Conservation (phyloP, 2,888 invertebrate species). For the Cryptops parisi region DNA sequence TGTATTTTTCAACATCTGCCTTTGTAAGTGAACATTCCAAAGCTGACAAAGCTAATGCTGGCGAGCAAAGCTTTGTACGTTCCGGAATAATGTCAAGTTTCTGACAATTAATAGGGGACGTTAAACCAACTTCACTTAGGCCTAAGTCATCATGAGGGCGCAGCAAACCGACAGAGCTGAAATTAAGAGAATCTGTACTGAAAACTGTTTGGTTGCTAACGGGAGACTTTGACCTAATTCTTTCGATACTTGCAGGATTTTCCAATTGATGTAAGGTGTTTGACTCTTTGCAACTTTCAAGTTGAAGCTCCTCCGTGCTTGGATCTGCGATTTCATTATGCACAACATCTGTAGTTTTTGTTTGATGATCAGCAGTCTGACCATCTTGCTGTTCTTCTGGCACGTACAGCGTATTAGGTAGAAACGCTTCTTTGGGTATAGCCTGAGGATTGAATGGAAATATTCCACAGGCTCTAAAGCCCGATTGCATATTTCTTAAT, state of each 20-base stretch:
- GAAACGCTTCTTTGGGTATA: not conserved
- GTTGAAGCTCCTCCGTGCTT: too few relatives aligned
- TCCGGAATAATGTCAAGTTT: too few relatives aligned
- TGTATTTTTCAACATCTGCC: not conserved
- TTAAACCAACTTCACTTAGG: too few relatives aligned
- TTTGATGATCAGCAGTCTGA: not conserved
- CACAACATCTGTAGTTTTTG: not conserved
- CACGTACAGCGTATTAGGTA: not conserved
- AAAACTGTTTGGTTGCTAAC: too few relatives aligned
- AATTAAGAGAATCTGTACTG: too few relatives aligned
- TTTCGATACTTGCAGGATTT: not conserved
- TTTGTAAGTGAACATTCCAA: not conserved
- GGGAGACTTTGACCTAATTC: not conserved
- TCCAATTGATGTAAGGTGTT: not conserved
- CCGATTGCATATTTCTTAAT: not conserved
- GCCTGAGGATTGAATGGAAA: not conserved
- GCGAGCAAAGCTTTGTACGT: not conserved
- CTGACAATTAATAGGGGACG: too few relatives aligned
- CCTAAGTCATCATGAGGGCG: too few relatives aligned
- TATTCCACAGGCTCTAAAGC: slow-evolving; percentile 1
- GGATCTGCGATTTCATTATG: not conserved
- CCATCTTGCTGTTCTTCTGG: not conserved
- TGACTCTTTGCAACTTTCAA: not conserved
- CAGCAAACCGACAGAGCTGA: too few relatives aligned
- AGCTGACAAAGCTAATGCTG: slow-evolving; percentile 4